Evolutionary conservation across 2,113 vertebrate genomes (phyloP).

Genomic region (Peromyscus polionotus): DNA sequence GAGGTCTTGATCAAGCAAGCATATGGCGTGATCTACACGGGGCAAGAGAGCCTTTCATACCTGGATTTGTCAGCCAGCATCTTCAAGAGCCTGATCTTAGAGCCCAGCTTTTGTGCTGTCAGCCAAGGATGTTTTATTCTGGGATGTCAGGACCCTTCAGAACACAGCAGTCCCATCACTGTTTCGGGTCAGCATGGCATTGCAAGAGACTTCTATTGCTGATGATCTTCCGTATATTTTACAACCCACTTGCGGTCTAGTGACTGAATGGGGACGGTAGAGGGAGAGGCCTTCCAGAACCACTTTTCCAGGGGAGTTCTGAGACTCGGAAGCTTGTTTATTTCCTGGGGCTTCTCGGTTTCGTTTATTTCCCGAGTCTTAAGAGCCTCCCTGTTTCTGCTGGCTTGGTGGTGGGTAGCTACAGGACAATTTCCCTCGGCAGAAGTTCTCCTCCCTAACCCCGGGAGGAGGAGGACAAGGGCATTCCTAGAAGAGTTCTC

Average conservation of each 20-base stretch:
- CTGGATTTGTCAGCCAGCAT: too few species aligned
- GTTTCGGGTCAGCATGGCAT: background rate
- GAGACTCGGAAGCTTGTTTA: background rate
- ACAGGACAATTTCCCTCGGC: background rate
- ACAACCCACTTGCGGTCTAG: background rate
- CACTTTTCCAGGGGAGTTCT: background rate
- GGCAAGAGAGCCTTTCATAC: background rate
- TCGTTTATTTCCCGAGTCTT: background rate
- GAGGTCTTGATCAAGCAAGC: background rate
- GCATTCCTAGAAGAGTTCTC: background rate
- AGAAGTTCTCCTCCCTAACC: fast-evolving
- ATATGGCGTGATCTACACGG: background rate
- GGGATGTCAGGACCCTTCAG: background rate
- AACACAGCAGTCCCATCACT: background rate
- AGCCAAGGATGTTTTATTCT: background rate
- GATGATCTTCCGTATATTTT: background rate
- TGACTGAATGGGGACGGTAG: background rate
- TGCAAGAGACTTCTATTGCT: background rate
- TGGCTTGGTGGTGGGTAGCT: background rate
- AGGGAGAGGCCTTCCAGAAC: background rate
- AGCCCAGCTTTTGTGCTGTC: background rate
- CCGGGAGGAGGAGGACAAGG: background rate
- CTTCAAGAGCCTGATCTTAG: background rate
- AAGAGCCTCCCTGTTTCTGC: background rate
- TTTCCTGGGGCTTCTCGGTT: background rate